Evolutionary conservation across 2,797 vertebrate species (phyloP), one percentile per base, ranked within the genome.

Genomic region (Holocentrus rufus): DNA sequence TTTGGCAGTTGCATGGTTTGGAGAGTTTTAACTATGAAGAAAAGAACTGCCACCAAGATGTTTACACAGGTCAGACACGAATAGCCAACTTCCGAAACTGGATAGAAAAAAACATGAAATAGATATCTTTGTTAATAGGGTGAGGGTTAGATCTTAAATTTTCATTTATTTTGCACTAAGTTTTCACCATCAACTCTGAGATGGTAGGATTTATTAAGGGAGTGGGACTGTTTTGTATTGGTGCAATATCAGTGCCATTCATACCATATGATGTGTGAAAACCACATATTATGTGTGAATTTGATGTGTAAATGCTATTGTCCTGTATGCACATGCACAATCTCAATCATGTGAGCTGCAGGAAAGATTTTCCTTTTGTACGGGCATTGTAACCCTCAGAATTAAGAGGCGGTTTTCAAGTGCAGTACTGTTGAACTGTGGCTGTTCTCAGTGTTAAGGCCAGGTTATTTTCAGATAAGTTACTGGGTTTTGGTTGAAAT

Each of bases 31-130:
- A 93, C 69, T 93, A 92, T 3, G 91, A 95, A 55, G 92, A 93
- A 53, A 94, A 90, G 52, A 89, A 85, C 14, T 98, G 96, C 82
- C 90, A 89, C 60, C 91, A 87, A 27, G 83, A 90, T 63, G 93
- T 92, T 23, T 92, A 93, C 84, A 94, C 93, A 0, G 93, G 93
- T 70, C 96, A 95, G 77, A 96, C 94, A 52, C 93, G 92, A 65
- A 92, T 94, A 54, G 82, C 89, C 70, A 93, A 91, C 64, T 96
- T 97, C 70, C 94, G 92, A 90, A 94, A 95, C 90, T 98, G 96
- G 96, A 95, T 98, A 60, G 93, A 94, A 77, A 93, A 92, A 74
- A 96, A 96, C 75, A 92, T 96, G 87, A 96, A 96, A 72, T 98
- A 93, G 69, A 39, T 53, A 22, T 34, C 8, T 63, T 8, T 56